phyloP scores from a whole-genome alignment of 1,140 invertebrate species.

The Calosoma granatense region DNA sequence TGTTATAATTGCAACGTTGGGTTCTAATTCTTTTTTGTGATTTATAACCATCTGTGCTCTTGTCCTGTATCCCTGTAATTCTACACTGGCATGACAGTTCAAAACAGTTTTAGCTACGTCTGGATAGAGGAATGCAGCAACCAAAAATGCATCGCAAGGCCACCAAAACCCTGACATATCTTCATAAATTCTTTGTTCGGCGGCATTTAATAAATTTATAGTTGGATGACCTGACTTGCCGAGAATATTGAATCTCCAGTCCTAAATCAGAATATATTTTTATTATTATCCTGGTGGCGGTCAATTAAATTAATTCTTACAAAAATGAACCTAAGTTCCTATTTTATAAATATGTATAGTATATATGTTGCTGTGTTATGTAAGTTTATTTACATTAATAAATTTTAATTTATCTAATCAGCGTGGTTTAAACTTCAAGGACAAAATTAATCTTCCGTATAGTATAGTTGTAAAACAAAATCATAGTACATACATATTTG shows the following conservation, averaged over 20 bases:
- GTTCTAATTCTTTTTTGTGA: slow-evolving; percentile 37
- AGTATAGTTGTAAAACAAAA: slow-evolving; percentile 9
- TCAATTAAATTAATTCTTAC: too few relatives aligned
- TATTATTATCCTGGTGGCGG: too few relatives aligned
- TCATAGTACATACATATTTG: slow-evolving; percentile 12
- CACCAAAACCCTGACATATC: slow-evolving; percentile 32
- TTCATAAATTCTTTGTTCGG: slow-evolving; percentile 37
- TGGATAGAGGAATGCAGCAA: slow-evolving; percentile 40
- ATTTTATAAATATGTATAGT: too few relatives aligned
- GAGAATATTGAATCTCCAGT: slow-evolving; percentile 43
- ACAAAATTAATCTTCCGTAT: too few relatives aligned
- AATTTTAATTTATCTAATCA: too few relatives aligned
- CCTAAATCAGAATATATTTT: slow-evolving; percentile 39
- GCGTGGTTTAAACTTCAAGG: too few relatives aligned
- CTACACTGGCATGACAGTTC: slow-evolving; percentile 41
- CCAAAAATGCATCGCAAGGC: slow-evolving; percentile 46
- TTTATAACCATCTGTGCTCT: slow-evolving; percentile 51
- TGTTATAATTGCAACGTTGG: slow-evolving; percentile 44
- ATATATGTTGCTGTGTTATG: too few relatives aligned
- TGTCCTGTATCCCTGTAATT: slow-evolving; percentile 42
- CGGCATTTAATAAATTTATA: slow-evolving; percentile 41
- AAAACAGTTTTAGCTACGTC: neutral
- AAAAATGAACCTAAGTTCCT: too few relatives aligned
- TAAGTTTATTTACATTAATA: too few relatives aligned
- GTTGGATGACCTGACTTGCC: slow-evolving; percentile 33